phyloP scores from a whole-genome alignment of 2,888 invertebrate species.

The Rotaria magnacalcarata region DNA sequence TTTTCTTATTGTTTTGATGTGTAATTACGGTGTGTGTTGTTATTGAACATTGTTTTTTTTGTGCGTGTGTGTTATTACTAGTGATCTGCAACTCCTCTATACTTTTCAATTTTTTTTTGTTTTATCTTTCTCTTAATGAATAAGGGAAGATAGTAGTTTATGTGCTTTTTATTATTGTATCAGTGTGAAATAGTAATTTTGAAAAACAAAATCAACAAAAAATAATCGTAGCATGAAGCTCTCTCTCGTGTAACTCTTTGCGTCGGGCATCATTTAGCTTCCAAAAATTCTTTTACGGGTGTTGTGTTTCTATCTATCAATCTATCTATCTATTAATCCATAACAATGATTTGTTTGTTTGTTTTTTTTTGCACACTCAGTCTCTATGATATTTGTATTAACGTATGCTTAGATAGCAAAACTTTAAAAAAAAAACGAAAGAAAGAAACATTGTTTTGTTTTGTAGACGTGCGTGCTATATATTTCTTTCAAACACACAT shows the following conservation, averaged over 20 bases:
- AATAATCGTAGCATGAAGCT: constrained; percentile 26
- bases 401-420: constrained; percentile 26
- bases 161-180: constrained; percentile 31
- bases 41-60: constrained; percentile 10
- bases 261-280: constrained; percentile 29
- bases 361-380: neutral
- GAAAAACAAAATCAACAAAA: neutral
- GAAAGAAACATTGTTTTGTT: constrained; percentile 12
- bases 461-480: constrained; percentile 31
- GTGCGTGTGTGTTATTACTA: constrained; percentile 22
- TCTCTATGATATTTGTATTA: constrained; percentile 25
- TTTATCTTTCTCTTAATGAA: constrained; percentile 25
- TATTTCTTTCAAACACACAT: constrained; percentile 25
- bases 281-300: constrained; percentile 22
- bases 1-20: constrained; percentile 7
- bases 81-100: constrained; percentile 26
- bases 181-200: constrained; percentile 31
- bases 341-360: constrained; percentile 1
- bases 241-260: neutral
- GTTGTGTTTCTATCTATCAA: neutral
- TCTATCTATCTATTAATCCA: neutral
- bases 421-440: neutral
- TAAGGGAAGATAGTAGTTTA: constrained; percentile 10
- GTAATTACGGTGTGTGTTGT: constrained; percentile 26
- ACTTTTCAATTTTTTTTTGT: neutral